Evolutionary conservation across 1,140 invertebrate species (phyloP), one percentile per base, ranked within the genome.

Genomic region (Calliphora vicina): DNA sequence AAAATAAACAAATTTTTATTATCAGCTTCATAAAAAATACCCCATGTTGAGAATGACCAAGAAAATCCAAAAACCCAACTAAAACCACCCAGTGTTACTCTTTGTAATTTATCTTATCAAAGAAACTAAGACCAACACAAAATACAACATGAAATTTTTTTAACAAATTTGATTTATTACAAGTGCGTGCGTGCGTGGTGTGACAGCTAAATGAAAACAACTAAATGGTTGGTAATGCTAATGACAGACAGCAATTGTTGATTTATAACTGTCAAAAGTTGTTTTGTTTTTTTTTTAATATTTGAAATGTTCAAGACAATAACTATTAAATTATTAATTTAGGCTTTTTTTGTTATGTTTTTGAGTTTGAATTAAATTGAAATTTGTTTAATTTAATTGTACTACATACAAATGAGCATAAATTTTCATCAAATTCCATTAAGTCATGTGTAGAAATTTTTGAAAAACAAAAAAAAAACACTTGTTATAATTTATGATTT

Each of bases 381-480:
- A n/a, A n/a, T n/a, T n/a, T n/a, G n/a, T n/a, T n/a, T n/a, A n/a
- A n/a, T n/a, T n/a, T n/a, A n/a, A n/a, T n/a, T n/a, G n/a, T n/a
- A n/a, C n/a, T n/a, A n/a, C n/a, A n/a, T n/a, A n/a, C n/a, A n/a
- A n/a, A 17, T 61, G 17, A 61, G 17, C 50, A 61, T 61, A 61
- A 61, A 61, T 61, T 61, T 61, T 61, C 50, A 61, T n/a, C 17
- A n/a, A 61, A 61, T 61, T 61, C 50, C 50, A 61, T 61, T 61
- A 61, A 61, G 50, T 6, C 2, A 61, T 17, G n/a, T n/a, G n/a
- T n/a, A n/a, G n/a, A n/a, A n/a, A n/a, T n/a, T n/a, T n/a, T n/a
- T n/a, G n/a, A n/a, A n/a, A n/a, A n/a, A n/a, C n/a, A n/a, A n/a
- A n/a, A n/a, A n/a, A n/a, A n/a, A n/a, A n/a, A n/a, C n/a, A 61